Percentiles rank a stretch among this genome's conserved stretches.
Conservation (phyloP, 1,140 invertebrate genomes). For the Fopius arisanus region DNA sequence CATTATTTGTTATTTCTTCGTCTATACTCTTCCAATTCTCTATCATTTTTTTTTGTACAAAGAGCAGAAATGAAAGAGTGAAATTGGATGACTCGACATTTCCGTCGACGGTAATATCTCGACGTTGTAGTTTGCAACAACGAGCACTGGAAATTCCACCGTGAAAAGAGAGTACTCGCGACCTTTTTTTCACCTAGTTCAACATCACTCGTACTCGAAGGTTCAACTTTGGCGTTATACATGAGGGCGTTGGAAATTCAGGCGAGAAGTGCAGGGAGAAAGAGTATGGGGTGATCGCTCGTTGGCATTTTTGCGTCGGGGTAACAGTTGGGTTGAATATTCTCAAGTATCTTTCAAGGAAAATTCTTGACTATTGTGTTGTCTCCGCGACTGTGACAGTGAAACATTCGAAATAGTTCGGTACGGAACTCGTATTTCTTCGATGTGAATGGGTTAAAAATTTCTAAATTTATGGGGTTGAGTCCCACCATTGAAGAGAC, state of each 20-base stretch:
- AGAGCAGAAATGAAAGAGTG: background rate
- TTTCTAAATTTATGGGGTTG: too few species aligned
- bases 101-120: slow-evolving; percentile 16
- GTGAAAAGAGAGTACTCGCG: background rate
- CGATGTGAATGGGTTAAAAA: too few species aligned
- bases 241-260: background rate
- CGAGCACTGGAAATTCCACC: background rate
- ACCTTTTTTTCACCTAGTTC: background rate
- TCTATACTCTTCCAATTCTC: background rate
- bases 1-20: background rate
- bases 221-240: background rate
- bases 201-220: background rate
- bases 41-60: background rate
- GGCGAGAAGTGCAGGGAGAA: background rate
- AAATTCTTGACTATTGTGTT: too few species aligned
- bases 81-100: slow-evolving; percentile 25
- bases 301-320: background rate
- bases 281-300: background rate
- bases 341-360: background rate
- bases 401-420: too few species aligned
- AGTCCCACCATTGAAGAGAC: too few species aligned
- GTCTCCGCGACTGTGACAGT: too few species aligned
- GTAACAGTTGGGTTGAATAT: background rate
- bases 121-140: slow-evolving; percentile 2
- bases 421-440: too few species aligned